Base-by-base conservation (phyloP, 2,113 vertebrate genomes). In the Grallaria varia region DNA sequence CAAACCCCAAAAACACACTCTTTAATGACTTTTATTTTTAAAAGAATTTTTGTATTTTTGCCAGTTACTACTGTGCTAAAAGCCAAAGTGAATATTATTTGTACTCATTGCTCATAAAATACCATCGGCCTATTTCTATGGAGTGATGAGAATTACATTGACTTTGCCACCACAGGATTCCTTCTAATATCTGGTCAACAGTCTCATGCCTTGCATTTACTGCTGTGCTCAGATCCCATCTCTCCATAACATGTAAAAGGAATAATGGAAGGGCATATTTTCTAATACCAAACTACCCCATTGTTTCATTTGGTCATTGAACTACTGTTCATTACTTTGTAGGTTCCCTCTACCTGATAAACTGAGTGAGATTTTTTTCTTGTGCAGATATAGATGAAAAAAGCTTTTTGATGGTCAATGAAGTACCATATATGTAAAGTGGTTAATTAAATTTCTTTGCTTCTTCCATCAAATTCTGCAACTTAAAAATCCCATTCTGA, bases 161-260 rank as follows among this genome's bases (percentile, higher is more conserved):
- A 78, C 91, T 94, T 72, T 79, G 52, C 95, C 90, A 39, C 89
- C 79, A 45, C 53, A 85, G 85, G 82, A 73, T 87, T 71, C 89
- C 67, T 93, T 94, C 93, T 96, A 81, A 64, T 87, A 87, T 68
- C 69, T 89, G 47, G 23, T 91, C 88, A 93, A 14, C 62, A 63
- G n/a, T 49, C 73, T 60, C 12, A 4, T 66, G 66, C 63, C 53
- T 22, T 72, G 55, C 39, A 22, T 94, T 84, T 80, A 89, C 66
- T 71, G 49, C 58, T 79, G 87, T 80, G 77, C 89, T 93, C 90
- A 45, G 89, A 94, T 91, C 79, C 91, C 76, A 60, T 95, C 60
- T 90, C 62, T 79, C 63, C 13, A 3, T 84, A 80, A 84, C 42
- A 47, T 69, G 40, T 73, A 82, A 74, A 87, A 68, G 82, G n/a